phyloP scores from a whole-genome alignment of 2,113 vertebrate genomes.

The Phyllopteryx taeniolatus region DNA sequence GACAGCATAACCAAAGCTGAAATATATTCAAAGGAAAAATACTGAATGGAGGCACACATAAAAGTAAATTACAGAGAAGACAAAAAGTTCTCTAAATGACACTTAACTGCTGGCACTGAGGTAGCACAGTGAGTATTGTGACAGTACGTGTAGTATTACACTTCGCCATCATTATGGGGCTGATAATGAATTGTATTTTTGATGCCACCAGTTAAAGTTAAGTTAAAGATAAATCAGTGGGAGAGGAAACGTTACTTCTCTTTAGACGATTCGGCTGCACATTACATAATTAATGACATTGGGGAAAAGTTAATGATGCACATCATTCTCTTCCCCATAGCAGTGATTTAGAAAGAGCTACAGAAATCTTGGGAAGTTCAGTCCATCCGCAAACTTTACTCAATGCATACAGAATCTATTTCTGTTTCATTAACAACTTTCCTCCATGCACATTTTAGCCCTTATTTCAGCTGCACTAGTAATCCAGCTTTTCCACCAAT shows the following conservation, averaged over 20 bases:
- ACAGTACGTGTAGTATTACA: not conserved
- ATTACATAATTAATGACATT: conserved; percentile 50
- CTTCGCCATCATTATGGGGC: not conserved
- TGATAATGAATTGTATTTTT: not conserved
- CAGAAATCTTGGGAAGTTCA: conserved; percentile 18
- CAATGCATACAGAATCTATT: not conserved
- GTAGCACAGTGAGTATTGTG: not conserved
- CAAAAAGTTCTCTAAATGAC: not conserved
- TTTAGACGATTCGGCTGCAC: conserved; percentile 35
- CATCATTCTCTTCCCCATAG: conserved; percentile 45
- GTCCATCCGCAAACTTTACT: conserved; percentile 1
- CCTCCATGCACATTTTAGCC: not conserved
- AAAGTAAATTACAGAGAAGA: not conserved
- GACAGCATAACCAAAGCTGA: not conserved
- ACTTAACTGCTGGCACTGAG: not conserved
- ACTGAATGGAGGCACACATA: not conserved
- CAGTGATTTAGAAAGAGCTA: conserved; percentile 26
- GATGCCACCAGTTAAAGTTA: not conserved
- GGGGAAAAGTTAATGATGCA: conserved; percentile 53
- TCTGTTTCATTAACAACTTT: not conserved
- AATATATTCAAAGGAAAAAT: too few relatives aligned
- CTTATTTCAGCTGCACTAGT: not conserved
- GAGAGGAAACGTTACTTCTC: conserved; percentile 23
- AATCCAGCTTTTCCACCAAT: not conserved
- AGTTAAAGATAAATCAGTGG: conserved; percentile 25